Percentiles rank a stretch among this genome's conserved stretches.
phyloP scores from a whole-genome alignment of 2,113 vertebrate species.

The Chroicocephalus ridibundus region DNA sequence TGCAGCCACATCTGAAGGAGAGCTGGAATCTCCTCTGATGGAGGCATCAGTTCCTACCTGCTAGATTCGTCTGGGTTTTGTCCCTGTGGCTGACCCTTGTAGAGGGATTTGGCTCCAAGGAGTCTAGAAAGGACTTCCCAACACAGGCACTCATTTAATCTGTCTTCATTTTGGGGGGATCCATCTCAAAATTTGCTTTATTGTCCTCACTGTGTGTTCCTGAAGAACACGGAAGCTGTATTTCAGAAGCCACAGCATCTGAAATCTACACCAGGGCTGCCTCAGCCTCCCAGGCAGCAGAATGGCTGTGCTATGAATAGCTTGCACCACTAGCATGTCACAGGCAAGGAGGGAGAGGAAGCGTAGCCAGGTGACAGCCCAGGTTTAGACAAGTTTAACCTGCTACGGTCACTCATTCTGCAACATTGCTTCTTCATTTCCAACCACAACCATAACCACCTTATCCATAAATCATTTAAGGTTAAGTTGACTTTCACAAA shows the following conservation, averaged over 20 bases:
- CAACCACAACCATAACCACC: not conserved
- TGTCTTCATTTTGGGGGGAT: not conserved
- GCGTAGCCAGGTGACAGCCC: not conserved
- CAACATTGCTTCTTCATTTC: not conserved
- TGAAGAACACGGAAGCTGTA: not conserved
- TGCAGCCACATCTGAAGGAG: not conserved
- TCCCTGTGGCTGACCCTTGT: not conserved
- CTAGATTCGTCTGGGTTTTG: not conserved
- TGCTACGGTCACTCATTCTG: not conserved
- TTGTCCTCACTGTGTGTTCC: not conserved
- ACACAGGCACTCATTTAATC: not conserved
- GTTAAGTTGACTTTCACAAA: not conserved
- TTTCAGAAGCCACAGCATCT: not conserved
- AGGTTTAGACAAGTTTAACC: not conserved
- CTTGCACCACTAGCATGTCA: rapidly evolving
- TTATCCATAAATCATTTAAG: not conserved
- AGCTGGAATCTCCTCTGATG: not conserved
- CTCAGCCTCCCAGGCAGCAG: not conserved
- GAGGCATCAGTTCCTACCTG: not conserved
- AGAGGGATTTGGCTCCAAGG: not conserved
- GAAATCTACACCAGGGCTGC: not conserved
- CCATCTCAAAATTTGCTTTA: not conserved
- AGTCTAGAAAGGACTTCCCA: not conserved
- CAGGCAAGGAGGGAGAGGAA: not conserved
- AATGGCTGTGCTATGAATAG: not conserved